A percentile compares a stretch with the other conserved stretches of the same genome.
Evolutionary conservation across 2,888 invertebrate genomes (phyloP).

Genomic region (Andricus quercusramuli): DNA sequence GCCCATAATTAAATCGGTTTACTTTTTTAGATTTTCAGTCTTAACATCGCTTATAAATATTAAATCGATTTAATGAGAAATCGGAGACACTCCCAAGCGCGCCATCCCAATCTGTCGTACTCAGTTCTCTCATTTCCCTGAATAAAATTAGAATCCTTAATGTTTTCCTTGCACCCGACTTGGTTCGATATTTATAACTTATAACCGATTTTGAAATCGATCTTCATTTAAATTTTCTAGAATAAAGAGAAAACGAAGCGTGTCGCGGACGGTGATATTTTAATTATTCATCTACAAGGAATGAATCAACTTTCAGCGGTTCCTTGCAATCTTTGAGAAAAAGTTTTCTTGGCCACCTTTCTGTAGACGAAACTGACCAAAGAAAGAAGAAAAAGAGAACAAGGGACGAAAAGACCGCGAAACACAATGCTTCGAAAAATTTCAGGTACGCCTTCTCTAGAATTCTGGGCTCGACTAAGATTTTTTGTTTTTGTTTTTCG

Average conservation of each 20-base stretch:
- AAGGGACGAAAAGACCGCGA: background rate
- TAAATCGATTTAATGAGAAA: background rate
- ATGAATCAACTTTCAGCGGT: slow-evolving; percentile 1
- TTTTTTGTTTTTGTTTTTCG: background rate
- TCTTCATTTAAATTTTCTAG: background rate
- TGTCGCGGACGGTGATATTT: background rate
- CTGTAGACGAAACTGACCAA: background rate
- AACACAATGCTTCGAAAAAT: background rate
- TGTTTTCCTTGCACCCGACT: background rate
- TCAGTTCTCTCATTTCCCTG: background rate
- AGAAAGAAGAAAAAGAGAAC: background rate
- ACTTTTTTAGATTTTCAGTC: background rate
- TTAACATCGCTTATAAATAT: background rate
- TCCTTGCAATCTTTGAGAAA: background rate
- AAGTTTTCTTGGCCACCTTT: background rate
- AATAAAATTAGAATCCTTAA: slow-evolving; percentile 2
- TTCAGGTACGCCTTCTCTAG: background rate
- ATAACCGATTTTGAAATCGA: background rate
- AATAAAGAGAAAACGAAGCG: background rate
- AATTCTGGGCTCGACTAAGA: background rate
- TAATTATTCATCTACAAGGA: background rate
- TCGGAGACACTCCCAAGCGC: background rate
- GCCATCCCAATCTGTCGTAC: background rate
- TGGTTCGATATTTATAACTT: background rate
- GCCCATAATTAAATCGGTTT: background rate